phyloP scores from a whole-genome alignment of 2,113 vertebrate genomes.

The Aspidoscelis tigris region DNA sequence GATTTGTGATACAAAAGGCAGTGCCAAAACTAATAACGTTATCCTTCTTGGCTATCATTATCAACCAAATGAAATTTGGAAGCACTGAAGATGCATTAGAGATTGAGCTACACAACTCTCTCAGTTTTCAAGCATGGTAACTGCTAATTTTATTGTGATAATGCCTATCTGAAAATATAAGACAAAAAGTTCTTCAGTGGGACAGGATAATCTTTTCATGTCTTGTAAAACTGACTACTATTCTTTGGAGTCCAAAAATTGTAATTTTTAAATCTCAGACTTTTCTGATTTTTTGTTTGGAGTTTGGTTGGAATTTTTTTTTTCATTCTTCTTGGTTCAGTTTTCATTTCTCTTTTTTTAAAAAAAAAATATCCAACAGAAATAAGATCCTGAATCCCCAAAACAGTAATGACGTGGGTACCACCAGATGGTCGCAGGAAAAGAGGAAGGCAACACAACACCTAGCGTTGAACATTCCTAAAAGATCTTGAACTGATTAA shows the following conservation, averaged over 20 bases:
- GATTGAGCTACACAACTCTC: constrained; percentile 8
- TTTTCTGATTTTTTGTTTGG: background rate
- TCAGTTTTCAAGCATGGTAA: constrained; percentile 19
- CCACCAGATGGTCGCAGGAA: too few species aligned
- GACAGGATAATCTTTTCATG: constrained; percentile 16
- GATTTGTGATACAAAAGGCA: background rate
- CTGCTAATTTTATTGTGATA: background rate
- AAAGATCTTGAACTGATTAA: too few species aligned
- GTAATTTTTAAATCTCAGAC: background rate
- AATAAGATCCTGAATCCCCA: background rate
- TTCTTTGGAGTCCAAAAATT: background rate
- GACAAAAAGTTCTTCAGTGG: background rate
- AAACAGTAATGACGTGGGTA: too few species aligned
- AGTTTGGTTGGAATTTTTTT: background rate
- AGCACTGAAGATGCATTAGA: background rate
- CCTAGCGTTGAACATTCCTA: too few species aligned
- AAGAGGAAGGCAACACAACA: too few species aligned
- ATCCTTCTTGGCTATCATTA: background rate
- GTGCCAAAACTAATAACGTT: background rate
- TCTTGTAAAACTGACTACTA: constrained; percentile 10
- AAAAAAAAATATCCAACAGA: too few species aligned
- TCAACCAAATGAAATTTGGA: background rate
- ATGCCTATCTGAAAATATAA: constrained; percentile 13
- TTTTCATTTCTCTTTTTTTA: background rate
- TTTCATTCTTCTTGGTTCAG: background rate